phyloP scores from a whole-genome alignment of 2,113 vertebrate species.

The Lontra canadensis region DNA sequence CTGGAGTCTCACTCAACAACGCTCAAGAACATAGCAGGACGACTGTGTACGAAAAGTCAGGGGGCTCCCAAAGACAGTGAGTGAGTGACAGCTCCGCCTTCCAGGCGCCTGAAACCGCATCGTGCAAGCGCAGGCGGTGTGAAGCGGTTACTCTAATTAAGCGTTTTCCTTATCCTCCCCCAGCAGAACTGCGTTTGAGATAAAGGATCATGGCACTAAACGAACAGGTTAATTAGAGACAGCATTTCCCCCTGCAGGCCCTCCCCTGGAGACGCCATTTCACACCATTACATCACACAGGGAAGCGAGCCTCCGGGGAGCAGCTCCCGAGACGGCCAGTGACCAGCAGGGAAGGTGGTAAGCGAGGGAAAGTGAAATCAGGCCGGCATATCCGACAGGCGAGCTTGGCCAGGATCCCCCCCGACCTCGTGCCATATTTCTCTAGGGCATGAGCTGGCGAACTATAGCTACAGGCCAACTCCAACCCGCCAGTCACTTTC shows the following conservation, averaged over 20 bases:
- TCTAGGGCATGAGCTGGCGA: background rate
- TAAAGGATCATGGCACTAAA: conserved; percentile 52
- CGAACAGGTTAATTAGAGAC: background rate
- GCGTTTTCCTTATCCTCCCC: conserved; percentile 58
- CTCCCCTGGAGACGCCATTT: conserved; percentile 53
- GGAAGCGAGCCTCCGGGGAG: conserved; percentile 43
- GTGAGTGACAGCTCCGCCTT: conserved; percentile 37
- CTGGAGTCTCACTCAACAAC: background rate
- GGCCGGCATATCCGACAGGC: rapidly evolving
- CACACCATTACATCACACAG: conserved; percentile 25
- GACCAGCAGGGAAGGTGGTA: conserved; percentile 62
- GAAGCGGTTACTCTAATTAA: conserved; percentile 64
- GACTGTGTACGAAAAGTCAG: conserved; percentile 17
- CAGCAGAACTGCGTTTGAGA: background rate
- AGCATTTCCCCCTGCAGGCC: background rate
- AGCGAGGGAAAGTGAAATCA: background rate
- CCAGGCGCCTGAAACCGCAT: background rate
- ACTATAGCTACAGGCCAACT: background rate
- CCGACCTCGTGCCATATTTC: background rate
- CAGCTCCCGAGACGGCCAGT: background rate
- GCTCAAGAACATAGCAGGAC: background rate
- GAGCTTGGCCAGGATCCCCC: background rate
- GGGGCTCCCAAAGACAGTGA: background rate
- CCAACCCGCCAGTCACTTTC: background rate
- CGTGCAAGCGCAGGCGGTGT: background rate